Percentiles rank a stretch among this genome's conserved stretches.
Conservation (phyloP, 1,140 invertebrate genomes). For the Cyclargus thomasi region DNA sequence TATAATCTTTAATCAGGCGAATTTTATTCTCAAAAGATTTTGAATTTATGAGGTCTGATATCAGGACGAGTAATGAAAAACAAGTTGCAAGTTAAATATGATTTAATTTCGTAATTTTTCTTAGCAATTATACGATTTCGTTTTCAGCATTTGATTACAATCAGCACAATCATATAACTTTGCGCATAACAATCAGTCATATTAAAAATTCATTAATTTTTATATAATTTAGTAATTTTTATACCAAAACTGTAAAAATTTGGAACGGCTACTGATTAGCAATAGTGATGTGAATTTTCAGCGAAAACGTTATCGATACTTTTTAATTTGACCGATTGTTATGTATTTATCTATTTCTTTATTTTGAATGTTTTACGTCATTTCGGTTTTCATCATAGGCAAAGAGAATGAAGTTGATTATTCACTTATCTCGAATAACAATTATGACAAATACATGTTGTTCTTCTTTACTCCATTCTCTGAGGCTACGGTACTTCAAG, state of each 20-base stretch:
- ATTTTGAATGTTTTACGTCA: conserved; percentile 61
- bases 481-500: neutral
- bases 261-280: conserved; percentile 2
- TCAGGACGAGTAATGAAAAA: conserved; percentile 31
- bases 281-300: neutral
- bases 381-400: conserved; percentile 35
- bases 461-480: neutral
- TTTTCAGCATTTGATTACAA: conserved; percentile 68
- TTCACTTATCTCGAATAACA: neutral
- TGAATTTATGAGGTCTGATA: neutral
- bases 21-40: neutral
- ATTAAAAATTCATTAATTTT: conserved; percentile 21
- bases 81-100: conserved; percentile 69
- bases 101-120: conserved; percentile 73
- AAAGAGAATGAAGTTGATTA: neutral
- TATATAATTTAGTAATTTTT: neutral
- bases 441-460: neutral
- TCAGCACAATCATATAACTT: conserved; percentile 56
- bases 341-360: conserved; percentile 32
- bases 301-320: conserved; percentile 2
- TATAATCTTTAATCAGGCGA: conserved; percentile 9
- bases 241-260: neutral
- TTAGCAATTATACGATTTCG: conserved; percentile 71
- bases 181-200: conserved; percentile 26
- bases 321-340: conserved; percentile 22